Evolutionary conservation across 2,888 invertebrate species (phyloP), one percentile per base, ranked within the genome.

Genomic region (Leptopterna dolabrata): DNA sequence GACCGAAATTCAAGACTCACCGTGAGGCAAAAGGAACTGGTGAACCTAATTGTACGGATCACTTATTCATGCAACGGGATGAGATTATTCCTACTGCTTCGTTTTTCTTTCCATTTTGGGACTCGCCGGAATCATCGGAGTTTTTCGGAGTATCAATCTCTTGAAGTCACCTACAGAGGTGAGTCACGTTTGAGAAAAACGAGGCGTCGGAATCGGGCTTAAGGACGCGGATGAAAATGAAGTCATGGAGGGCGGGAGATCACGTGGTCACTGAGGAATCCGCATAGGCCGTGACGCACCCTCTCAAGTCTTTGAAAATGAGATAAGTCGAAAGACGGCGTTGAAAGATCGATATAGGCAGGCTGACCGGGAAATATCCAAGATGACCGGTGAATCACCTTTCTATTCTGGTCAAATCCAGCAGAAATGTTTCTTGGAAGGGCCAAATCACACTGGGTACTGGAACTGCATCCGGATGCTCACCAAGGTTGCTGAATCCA

Each of bases 111-210:
- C 63, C 27, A 63, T 63, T 63, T 24, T 24, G 63, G 63, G 63
- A 11, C 63, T 63, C 63, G 24, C 24, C 0, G 24, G 63, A 63
- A 63, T 63, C 63, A 19, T 27, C 11, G 13, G 7, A 6, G 63
- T 24, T 63, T 63, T 63, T 24, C 63, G 0, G 63, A 24, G 63
- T 63, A 63, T 24, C 63, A 24, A 63, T 63, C 63, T 19, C 19
- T 6, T 63, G 63, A 63, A 63, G 63, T 63, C 63, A 63, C 63
- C 63, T 0, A 9, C 7, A 63, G 36, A 36, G 24, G 7, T 63
- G 63, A 63, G 63, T 63, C 63, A 63, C 63, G 63, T 63, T 63
- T 63, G 27, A 24, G 63, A 63, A 63, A 63, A 63, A 63, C 63
- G 63, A 24, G 63, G 63, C 24, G 6, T 63, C 24, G 9, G 24